Percentiles rank a stretch among this genome's conserved stretches.
phyloP scores from a whole-genome alignment of 2,113 vertebrate genomes.

The Oncorhynchus gorbuscha region DNA sequence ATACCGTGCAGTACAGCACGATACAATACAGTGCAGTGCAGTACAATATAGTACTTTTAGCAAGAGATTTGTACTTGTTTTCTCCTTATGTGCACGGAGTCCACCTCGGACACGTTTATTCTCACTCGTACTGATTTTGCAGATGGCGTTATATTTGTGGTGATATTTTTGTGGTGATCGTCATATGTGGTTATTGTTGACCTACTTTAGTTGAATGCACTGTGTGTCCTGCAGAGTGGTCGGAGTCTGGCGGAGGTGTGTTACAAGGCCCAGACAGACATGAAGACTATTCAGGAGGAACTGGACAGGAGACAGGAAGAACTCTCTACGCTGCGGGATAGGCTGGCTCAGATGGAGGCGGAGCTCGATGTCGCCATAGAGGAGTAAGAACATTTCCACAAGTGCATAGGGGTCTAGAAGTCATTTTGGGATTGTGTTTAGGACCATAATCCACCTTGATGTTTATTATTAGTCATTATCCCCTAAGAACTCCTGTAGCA shows the following conservation, averaged over 20 bases:
- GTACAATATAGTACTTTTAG: no score
- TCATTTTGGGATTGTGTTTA: not conserved
- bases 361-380: conserved; percentile 82
- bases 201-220: no score
- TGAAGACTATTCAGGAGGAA: conserved; percentile 76
- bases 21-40: no score
- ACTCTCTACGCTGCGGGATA: conserved; percentile 72
- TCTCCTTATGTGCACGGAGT: no score
- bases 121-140: no score
- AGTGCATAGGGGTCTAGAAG: no score
- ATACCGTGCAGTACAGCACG: no score
- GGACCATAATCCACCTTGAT: not conserved
- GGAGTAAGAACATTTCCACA: conserved; percentile 76
- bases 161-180: conserved; percentile 16
- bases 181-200: conserved; percentile 20
- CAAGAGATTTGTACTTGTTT: no score
- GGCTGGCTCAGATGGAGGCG: conserved; percentile 78
- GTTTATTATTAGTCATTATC: not conserved
- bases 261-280: conserved; percentile 73
- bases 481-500: no score
- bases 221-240: conserved; percentile 75
- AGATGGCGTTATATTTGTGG: not conserved
- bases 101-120: no score
- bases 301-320: conserved; percentile 75
- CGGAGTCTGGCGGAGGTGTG: conserved; percentile 81